These are phyloP conservation scores for Ylistrum balloti DNA, from an alignment of 1,140 invertebrate genomes.

Conservation along the genomic window DNA sequence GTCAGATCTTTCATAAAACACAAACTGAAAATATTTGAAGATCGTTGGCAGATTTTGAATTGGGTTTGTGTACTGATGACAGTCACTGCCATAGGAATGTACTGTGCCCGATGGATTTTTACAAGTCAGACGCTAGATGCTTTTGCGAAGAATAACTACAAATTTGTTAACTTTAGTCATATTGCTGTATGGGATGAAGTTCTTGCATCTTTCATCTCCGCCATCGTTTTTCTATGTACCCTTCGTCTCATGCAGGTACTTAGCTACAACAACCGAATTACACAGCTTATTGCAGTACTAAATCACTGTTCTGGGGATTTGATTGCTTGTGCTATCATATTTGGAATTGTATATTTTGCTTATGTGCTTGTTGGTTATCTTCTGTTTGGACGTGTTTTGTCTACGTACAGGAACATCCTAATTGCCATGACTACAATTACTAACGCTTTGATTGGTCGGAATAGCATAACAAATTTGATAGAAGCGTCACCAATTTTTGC, in stretches of 20 bases:
- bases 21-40: constrained; percentile 55
- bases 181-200: constrained; percentile 65
- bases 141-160: constrained; percentile 59
- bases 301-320: constrained; percentile 51
- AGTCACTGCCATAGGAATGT: constrained; percentile 50
- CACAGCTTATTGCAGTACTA: constrained; percentile 55
- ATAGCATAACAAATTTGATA: constrained; percentile 87
- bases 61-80: constrained; percentile 52
- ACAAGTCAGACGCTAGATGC: constrained; percentile 53
- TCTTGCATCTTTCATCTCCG: constrained; percentile 54
- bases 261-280: constrained; percentile 60
- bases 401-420: constrained; percentile 57
- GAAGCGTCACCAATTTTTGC: constrained; percentile 82
- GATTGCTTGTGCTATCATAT: constrained; percentile 57
- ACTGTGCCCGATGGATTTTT: constrained; percentile 50
- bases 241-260: constrained; percentile 65
- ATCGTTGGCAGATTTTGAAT: constrained; percentile 63
- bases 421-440: constrained; percentile 85
- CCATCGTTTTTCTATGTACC: constrained; percentile 62
- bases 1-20: constrained; percentile 46
- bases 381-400: constrained; percentile 56
- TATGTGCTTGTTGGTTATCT: constrained; percentile 58
- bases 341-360: constrained; percentile 53
- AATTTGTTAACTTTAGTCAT: constrained; percentile 66
- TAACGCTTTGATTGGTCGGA: constrained; percentile 88